A percentile compares a stretch with the other conserved stretches of the same genome.
phyloP scores from a whole-genome alignment of 2,888 invertebrate species.

The Dendrolimus pini region DNA sequence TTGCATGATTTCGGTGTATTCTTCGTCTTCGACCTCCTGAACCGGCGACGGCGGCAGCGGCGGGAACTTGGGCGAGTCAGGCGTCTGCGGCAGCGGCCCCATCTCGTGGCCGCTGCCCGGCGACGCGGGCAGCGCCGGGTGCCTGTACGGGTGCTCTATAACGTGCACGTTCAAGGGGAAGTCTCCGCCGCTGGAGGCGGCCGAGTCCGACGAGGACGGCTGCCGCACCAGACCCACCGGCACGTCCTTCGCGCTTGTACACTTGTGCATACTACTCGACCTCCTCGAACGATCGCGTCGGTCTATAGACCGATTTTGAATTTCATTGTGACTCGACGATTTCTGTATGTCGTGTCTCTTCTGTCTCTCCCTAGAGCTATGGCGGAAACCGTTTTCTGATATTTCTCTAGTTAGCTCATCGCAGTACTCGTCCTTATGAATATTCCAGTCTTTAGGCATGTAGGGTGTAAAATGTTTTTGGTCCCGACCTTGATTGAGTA shows the following conservation, averaged over 20 bases:
- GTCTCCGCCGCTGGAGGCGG: constrained; percentile 74
- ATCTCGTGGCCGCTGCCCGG: constrained; percentile 57
- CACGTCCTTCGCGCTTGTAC: constrained; percentile 85
- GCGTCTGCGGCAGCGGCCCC: constrained; percentile 67
- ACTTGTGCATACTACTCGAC: constrained; percentile 83
- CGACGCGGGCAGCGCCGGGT: constrained; percentile 60
- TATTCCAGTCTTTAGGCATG: constrained; percentile 76
- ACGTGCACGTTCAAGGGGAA: constrained; percentile 81
- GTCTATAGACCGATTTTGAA: constrained; percentile 71
- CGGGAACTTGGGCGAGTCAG: constrained; percentile 79
- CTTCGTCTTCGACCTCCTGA: constrained; percentile 83
- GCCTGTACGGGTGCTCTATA: constrained; percentile 74
- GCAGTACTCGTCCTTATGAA: constrained; percentile 75
- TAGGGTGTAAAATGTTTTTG: constrained; percentile 72
- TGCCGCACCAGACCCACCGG: constrained; percentile 74
- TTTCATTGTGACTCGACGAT: constrained; percentile 79
- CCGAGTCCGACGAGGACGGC: constrained; percentile 70
- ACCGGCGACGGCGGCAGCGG: constrained; percentile 90
- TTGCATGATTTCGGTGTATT: constrained; percentile 81
- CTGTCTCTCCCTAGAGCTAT: constrained; percentile 72
- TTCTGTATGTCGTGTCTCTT: constrained; percentile 78
- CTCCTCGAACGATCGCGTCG: constrained; percentile 70
- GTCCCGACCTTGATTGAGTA: constrained; percentile 78
- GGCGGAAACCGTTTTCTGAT: constrained; percentile 69
- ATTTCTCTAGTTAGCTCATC: constrained; percentile 72